These are phyloP conservation scores for Pyrocephalus nanus DNA, from an alignment of 2,797 vertebrate genomes.

Conservation along the genomic window DNA sequence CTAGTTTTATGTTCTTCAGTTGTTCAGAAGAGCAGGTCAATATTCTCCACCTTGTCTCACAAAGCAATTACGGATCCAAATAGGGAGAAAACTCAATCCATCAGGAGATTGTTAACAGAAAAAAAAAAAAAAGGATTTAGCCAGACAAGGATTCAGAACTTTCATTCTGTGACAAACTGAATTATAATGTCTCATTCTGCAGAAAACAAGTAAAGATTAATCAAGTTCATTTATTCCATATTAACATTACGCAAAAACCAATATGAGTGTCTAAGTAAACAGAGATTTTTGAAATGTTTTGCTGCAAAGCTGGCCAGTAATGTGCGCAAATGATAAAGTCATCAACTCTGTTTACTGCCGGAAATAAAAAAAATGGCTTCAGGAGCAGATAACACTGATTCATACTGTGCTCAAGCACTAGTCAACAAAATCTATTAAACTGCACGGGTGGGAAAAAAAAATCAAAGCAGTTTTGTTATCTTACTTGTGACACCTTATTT, in stretches of 20 bases:
- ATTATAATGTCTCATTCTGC: background rate
- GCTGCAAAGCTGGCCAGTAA: conserved; percentile 74
- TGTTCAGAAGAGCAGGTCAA: background rate
- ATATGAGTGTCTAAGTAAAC: conserved; percentile 69
- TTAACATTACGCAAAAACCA: conserved; percentile 75
- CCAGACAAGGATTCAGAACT: conserved; percentile 1
- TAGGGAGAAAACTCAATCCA: background rate
- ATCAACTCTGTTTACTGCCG: conserved; percentile 67
- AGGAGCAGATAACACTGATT: conserved; percentile 79
- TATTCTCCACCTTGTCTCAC: conserved; percentile 9
- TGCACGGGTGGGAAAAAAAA: conserved; percentile 55
- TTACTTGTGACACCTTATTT: conserved; percentile 75
- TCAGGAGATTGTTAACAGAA: background rate
- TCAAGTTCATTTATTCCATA: conserved; percentile 76
- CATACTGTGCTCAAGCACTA: conserved; percentile 76
- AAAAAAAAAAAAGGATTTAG: background rate
- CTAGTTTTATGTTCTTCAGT: background rate
- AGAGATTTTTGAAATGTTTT: conserved; percentile 72
- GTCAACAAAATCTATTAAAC: conserved; percentile 74
- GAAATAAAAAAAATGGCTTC: conserved; percentile 53
- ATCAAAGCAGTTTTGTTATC: conserved; percentile 74
- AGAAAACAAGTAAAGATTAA: conserved; percentile 71
- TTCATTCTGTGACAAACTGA: background rate
- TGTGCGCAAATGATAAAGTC: conserved; percentile 65
- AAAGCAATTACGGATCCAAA: background rate